phyloP scores from a whole-genome alignment of 2,113 vertebrate species.

The Clarias batrachus region DNA sequence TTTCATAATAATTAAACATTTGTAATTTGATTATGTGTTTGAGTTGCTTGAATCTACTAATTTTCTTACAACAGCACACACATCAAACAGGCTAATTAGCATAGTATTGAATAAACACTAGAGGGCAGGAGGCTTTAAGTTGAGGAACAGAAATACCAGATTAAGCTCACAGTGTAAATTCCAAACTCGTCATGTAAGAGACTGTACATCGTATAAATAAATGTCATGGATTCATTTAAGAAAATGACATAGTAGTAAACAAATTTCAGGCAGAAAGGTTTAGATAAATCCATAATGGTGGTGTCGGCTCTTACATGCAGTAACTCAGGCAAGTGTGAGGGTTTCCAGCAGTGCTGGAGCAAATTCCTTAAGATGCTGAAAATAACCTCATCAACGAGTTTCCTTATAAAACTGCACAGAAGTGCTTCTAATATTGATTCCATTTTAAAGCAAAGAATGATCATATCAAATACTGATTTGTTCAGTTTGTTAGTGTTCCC shows the following conservation, averaged over 20 bases:
- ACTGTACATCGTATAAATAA: neutral
- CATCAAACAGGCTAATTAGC: neutral
- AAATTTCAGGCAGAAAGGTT: neutral
- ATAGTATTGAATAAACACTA: slow-evolving; percentile 20
- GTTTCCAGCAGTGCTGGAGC: neutral
- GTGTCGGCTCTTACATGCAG: neutral
- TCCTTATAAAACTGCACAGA: neutral
- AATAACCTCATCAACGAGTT: neutral
- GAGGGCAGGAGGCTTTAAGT: slow-evolving; percentile 25
- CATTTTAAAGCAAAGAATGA: neutral
- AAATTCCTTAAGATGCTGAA: neutral
- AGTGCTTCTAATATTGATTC: neutral
- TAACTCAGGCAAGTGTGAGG: neutral
- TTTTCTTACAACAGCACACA: neutral
- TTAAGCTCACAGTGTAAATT: neutral
- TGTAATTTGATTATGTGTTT: neutral
- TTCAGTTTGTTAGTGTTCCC: neutral
- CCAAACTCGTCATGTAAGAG: neutral
- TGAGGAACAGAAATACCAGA: neutral
- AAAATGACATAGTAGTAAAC: neutral
- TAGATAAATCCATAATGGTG: neutral
- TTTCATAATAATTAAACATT: neutral
- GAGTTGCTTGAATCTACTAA: neutral
- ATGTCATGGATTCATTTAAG: neutral
- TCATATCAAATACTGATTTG: neutral